Evolutionary conservation across 2,888 invertebrate genomes (phyloP).

Genomic region (Adineta ricciae): DNA sequence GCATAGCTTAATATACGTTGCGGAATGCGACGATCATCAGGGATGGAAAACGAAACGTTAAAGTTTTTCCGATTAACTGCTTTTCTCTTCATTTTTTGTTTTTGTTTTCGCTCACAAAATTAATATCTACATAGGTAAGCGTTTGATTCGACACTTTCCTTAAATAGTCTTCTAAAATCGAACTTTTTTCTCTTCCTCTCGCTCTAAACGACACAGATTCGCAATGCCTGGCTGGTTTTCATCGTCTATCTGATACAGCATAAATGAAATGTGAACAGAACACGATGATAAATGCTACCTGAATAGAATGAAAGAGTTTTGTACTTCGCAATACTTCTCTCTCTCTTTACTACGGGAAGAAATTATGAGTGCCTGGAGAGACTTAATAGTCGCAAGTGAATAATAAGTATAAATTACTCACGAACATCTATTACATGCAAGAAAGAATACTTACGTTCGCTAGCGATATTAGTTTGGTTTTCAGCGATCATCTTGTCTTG

Average conservation of each 20-base stretch:
- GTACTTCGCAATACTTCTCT: neutral
- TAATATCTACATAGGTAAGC: no score
- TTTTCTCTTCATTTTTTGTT: neutral
- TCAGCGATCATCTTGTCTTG: neutral
- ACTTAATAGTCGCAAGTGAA: neutral
- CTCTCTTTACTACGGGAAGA: neutral
- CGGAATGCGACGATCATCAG: neutral
- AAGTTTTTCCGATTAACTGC: neutral
- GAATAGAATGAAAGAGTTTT: fast-evolving
- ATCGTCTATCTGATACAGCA: neutral
- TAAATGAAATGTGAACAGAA: neutral
- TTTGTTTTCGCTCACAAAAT: no score
- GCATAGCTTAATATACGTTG: neutral
- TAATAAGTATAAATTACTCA: no score
- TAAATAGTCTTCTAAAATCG: no score
- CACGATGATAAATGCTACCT: neutral
- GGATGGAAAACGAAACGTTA: neutral
- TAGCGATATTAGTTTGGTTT: neutral
- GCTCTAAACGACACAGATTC: no score
- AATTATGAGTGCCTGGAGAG: neutral
- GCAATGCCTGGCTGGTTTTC: neutral
- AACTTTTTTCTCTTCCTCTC: no score
- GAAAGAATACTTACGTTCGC: neutral
- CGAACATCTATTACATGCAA: no score
- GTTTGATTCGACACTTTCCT: no score